A percentile compares a stretch with the other conserved stretches of the same genome.
Conservation (phyloP, 1,140 invertebrate genomes). For the Coenobita brevimanus region DNA sequence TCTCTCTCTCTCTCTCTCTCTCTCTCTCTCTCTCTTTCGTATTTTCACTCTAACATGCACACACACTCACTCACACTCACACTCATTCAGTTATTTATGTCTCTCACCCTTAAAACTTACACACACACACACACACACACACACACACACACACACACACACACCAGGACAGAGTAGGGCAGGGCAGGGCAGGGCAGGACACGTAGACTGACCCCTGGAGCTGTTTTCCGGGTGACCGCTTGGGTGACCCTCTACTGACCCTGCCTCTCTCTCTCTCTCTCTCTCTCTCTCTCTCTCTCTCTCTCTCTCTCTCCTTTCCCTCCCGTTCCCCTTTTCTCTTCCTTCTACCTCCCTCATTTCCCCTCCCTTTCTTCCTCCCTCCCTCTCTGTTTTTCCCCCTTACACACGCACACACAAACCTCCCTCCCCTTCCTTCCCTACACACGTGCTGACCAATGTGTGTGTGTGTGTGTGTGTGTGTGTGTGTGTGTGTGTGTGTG, state of each 20-base stretch:
- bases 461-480: slow-evolving; percentile 2
- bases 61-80: neutral
- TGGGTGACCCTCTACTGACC: no score
- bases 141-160: no score
- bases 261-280: no score
- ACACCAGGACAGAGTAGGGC: no score
- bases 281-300: no score
- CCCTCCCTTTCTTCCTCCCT: neutral
- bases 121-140: no score
- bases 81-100: neutral
- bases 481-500: slow-evolving; percentile 23
- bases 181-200: no score
- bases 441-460: neutral
- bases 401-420: neutral
- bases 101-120: neutral
- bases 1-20: neutral
- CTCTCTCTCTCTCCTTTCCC: neutral
- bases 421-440: neutral
- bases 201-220: no score
- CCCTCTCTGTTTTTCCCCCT: neutral
- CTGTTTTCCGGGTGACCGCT: no score
- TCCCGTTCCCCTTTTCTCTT: neutral
- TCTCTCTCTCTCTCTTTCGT: neutral
- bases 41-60: neutral
- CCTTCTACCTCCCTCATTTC: neutral